These are phyloP conservation scores for Zenarchopterus dispar DNA, from an alignment of 2,797 vertebrate genomes.

Conservation along the genomic window DNA sequence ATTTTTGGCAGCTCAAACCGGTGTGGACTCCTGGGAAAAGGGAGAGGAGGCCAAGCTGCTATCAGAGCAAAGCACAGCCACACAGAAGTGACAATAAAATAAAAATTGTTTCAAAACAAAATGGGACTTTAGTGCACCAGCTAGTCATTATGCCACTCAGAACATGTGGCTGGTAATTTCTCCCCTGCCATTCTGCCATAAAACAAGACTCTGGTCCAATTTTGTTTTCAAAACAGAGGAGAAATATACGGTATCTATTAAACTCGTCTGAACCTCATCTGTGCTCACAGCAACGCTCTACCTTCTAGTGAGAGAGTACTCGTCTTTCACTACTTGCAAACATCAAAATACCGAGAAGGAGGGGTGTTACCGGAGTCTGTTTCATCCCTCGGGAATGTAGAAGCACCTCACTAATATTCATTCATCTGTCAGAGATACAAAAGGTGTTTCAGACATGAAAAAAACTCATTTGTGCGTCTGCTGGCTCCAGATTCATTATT, in stretches of 20 bases:
- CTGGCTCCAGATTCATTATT: constrained; percentile 1
- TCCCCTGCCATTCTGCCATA: not conserved
- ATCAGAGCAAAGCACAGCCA: constrained; percentile 15
- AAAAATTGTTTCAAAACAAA: constrained; percentile 18
- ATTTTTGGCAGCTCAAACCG: constrained; percentile 32
- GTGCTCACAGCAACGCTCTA: not conserved
- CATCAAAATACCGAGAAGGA: constrained; percentile 30
- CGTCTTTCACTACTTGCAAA: constrained; percentile 29
- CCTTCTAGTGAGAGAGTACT: constrained; percentile 26
- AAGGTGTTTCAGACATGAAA: constrained; percentile 47
- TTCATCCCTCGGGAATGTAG: constrained; percentile 38
- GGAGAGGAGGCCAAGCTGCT: constrained; percentile 16
- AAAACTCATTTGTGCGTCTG: constrained; percentile 29
- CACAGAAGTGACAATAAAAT: constrained; percentile 23
- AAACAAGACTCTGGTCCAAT: not conserved
- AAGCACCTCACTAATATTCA: constrained; percentile 24
- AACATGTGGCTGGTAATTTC: constrained; percentile 3
- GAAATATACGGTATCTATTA: not conserved
- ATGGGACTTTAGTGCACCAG: not conserved
- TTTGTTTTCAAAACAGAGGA: not conserved
- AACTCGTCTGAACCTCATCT: constrained; percentile 4
- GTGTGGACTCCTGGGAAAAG: constrained; percentile 15
- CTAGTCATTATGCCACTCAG: constrained; percentile 17
- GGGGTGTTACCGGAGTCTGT: constrained; percentile 47
- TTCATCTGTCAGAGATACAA: constrained; percentile 45